These are phyloP conservation scores for Notolabrus celidotus DNA, from an alignment of 2,797 vertebrate genomes.

Conservation along the genomic window DNA sequence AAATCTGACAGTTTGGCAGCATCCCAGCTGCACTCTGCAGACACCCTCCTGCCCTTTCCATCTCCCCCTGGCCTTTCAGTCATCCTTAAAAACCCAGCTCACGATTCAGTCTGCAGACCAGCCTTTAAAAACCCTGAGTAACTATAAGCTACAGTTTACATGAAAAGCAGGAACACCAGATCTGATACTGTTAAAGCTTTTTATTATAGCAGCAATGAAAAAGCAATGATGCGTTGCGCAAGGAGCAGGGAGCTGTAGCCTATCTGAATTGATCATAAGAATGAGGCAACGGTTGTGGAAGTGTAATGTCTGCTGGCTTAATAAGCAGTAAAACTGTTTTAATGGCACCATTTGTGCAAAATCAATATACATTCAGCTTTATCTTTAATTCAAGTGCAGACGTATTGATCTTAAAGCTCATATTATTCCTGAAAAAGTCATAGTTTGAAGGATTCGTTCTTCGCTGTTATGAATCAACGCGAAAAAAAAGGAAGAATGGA, in stretches of 20 bases:
- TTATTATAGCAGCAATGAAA: background rate
- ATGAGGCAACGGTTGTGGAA: background rate
- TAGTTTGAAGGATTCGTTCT: background rate
- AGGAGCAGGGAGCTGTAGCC: background rate
- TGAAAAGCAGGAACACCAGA: background rate
- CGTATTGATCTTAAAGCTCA: background rate
- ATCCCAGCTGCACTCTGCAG: slow-evolving; percentile 51
- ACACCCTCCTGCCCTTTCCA: slow-evolving; percentile 58
- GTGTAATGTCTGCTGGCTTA: slow-evolving; percentile 2
- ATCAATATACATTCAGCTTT: slow-evolving; percentile 3
- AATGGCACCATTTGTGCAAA: slow-evolving; percentile 6
- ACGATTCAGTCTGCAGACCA: slow-evolving; percentile 17
- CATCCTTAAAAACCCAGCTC: slow-evolving; percentile 27
- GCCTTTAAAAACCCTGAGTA: slow-evolving; percentile 17
- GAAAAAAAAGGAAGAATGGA: background rate
- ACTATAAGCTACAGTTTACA: background rate
- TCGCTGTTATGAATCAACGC: background rate
- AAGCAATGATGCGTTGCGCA: background rate
- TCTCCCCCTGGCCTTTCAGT: slow-evolving; percentile 31
- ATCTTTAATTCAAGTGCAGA: background rate
- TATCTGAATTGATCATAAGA: slow-evolving; percentile 1
- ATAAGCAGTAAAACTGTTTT: background rate
- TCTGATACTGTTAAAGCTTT: background rate
- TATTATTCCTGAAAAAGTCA: slow-evolving; percentile 2
- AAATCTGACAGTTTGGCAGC: slow-evolving; percentile 57